A percentile compares a stretch with the other conserved stretches of the same genome.
These are phyloP conservation scores for Eupithecia subfuscata DNA, from an alignment of 2,888 invertebrate genomes.

Conservation along the genomic window DNA sequence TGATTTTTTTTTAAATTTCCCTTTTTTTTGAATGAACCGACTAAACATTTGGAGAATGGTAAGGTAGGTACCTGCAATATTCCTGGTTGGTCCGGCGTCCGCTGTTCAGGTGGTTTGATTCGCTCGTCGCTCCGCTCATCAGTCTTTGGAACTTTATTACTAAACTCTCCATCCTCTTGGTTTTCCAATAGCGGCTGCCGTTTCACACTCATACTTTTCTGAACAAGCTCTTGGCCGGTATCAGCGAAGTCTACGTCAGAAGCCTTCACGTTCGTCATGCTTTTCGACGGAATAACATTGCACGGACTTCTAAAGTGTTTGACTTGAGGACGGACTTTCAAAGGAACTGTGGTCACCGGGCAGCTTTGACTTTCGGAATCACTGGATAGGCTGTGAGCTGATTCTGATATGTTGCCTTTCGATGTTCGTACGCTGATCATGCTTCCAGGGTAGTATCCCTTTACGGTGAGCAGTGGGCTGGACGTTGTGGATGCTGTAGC, in stretches of 20 bases:
- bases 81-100: conserved; percentile 78
- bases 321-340: conserved; percentile 81
- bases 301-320: conserved; percentile 69
- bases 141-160: conserved; percentile 81
- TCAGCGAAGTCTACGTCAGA: conserved; percentile 76
- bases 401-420: conserved; percentile 85
- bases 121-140: conserved; percentile 66
- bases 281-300: conserved; percentile 83
- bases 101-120: conserved; percentile 54
- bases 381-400: conserved; percentile 87
- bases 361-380: conserved; percentile 85
- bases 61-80: conserved; percentile 86
- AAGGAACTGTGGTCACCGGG: conserved; percentile 81
- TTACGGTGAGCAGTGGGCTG: conserved; percentile 87
- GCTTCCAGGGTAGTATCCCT: conserved; percentile 85
- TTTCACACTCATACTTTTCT: conserved; percentile 74
- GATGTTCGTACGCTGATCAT: conserved; percentile 86
- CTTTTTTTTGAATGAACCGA: too few relatives aligned
- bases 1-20: too few relatives aligned
- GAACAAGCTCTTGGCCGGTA: conserved; percentile 71
- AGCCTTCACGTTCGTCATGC: conserved; percentile 86
- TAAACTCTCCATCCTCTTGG: conserved; percentile 75
- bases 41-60: not conserved
- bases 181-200: conserved; percentile 78
- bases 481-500: conserved; percentile 87